These are phyloP conservation scores for Drosophila paranaensis DNA, from an alignment of 2,888 invertebrate species.

Conservation along the genomic window DNA sequence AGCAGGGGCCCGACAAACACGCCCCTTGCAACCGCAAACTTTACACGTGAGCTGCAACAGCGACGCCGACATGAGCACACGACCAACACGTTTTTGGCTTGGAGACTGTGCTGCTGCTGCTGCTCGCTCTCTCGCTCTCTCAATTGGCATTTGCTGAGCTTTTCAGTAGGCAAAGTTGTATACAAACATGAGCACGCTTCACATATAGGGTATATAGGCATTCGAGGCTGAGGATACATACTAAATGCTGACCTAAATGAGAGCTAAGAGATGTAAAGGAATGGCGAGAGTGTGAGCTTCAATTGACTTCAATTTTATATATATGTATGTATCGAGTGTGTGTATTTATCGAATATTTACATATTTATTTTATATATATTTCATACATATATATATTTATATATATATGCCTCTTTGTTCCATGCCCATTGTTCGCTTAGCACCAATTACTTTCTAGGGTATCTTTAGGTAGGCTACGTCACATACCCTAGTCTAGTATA, in stretches of 20 bases:
- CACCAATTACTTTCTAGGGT: constrained; percentile 11
- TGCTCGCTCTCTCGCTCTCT: constrained; percentile 11
- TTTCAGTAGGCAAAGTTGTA: constrained; percentile 23
- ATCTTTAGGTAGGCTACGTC: constrained; percentile 26
- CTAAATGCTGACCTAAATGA: not conserved
- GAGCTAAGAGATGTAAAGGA: not conserved
- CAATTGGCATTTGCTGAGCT: constrained; percentile 31
- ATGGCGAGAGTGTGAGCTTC: not conserved
- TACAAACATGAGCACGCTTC: constrained; percentile 16
- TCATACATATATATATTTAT: too few relatives aligned
- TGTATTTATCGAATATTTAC: not conserved
- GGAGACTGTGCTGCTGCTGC: constrained; percentile 16
- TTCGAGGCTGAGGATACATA: not conserved
- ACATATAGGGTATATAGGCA: constrained; percentile 5
- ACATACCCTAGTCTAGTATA: constrained; percentile 16
- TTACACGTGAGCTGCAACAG: constrained; percentile 61
- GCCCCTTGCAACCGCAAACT: constrained; percentile 39
- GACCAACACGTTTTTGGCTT: constrained; percentile 67
- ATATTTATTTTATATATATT: too few relatives aligned
- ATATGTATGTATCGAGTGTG: too few relatives aligned
- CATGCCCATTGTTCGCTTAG: constrained; percentile 11
- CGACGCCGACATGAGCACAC: constrained; percentile 58
- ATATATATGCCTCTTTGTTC: not conserved
- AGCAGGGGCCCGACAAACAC: constrained; percentile 58
- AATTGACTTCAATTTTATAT: not conserved